Evolutionary conservation across 2,113 vertebrate species (phyloP).

Genomic region (Geococcyx californianus): DNA sequence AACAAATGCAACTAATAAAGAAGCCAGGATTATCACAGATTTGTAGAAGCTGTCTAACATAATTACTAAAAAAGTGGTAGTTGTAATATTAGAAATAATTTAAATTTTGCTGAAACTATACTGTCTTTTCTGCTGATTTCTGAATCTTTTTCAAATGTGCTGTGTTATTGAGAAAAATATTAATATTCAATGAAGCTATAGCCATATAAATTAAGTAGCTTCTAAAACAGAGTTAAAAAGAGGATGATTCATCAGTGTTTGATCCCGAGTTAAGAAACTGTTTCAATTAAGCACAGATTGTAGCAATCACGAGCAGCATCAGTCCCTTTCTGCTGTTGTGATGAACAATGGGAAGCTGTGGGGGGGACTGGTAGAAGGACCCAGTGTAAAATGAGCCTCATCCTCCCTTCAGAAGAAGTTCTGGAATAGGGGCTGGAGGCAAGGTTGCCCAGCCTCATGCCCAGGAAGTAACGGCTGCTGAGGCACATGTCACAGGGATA

Average conservation of each 20-base stretch:
- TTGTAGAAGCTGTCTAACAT: neutral
- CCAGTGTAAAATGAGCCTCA: neutral
- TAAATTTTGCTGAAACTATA: neutral
- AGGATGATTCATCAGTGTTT: conserved; percentile 30
- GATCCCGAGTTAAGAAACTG: neutral
- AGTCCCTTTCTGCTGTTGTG: neutral
- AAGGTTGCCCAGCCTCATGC: neutral
- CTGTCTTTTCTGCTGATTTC: neutral
- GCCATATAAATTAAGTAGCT: conserved; percentile 13
- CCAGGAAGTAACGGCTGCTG: neutral
- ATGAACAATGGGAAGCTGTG: neutral
- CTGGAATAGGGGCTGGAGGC: neutral
- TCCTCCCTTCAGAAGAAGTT: neutral
- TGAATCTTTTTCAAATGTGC: neutral
- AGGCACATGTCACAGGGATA: neutral
- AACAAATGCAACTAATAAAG: neutral
- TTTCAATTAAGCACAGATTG: neutral
- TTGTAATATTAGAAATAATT: neutral
- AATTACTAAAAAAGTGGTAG: neutral
- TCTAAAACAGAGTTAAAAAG: conserved; percentile 1
- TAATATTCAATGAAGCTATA: conserved; percentile 11
- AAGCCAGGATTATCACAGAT: neutral
- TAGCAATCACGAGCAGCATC: neutral
- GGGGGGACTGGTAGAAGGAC: neutral
- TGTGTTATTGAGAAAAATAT: neutral